phyloP scores from a whole-genome alignment of 2,113 vertebrate species.

The Chitala chitala region DNA sequence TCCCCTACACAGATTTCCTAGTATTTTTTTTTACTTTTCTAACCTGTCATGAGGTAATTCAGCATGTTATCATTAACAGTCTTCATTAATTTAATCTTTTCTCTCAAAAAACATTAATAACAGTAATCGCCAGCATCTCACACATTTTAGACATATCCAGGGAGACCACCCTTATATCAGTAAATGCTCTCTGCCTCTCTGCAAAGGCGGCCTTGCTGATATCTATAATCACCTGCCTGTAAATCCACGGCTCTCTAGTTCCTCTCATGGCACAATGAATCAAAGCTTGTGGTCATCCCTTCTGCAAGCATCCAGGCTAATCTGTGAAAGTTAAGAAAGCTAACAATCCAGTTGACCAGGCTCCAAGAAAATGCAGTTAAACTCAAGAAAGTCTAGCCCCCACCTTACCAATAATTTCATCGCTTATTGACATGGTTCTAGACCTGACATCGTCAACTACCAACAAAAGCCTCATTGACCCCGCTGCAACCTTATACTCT shows the following conservation, averaged over 20 bases:
- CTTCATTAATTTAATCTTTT: not conserved
- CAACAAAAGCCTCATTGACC: not conserved
- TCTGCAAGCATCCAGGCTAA: not conserved
- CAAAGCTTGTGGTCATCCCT: not conserved
- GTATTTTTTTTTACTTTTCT: not conserved
- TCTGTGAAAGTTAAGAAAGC: not conserved
- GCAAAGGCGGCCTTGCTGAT: not conserved
- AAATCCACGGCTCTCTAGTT: not conserved
- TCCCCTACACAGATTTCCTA: not conserved
- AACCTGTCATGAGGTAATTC: not conserved
- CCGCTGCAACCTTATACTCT: not conserved
- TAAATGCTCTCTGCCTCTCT: not conserved
- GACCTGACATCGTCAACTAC: not conserved
- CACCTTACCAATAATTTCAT: not conserved
- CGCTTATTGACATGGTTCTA: not conserved
- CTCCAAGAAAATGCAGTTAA: constrained; percentile 2
- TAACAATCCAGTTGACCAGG: constrained; percentile 2
- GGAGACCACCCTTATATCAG: not conserved
- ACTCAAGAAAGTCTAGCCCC: not conserved
- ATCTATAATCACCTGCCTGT: constrained; percentile 4
- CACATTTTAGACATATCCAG: not conserved
- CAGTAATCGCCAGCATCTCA: not conserved
- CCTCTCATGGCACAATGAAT: not conserved
- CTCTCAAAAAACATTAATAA: not conserved
- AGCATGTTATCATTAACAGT: not conserved